Evolutionary conservation across 2,797 vertebrate genomes (phyloP), one percentile per base, ranked within the genome.

Genomic region (Triplophysa bombifrons): DNA sequence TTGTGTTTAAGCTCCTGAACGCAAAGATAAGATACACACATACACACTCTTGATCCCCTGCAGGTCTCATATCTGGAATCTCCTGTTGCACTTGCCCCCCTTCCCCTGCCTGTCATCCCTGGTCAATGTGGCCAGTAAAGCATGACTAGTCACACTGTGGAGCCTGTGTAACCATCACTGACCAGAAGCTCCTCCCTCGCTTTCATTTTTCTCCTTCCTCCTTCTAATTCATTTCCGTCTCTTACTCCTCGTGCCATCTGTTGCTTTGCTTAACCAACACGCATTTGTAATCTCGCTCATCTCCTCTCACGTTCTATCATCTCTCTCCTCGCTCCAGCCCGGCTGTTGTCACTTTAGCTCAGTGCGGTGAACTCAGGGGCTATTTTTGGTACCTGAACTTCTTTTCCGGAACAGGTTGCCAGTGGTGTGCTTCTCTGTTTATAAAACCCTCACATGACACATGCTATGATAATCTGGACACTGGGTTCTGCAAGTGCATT

Each of bases 311-410:
- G 27, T 58, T 71, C 74, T 27, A 38, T 20, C 34, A 65, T 65
- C 72, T 63, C 71, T 65, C 81, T 48, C 46, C 81, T 61, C 76
- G 73, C 77, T 77, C 46, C 7, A 83, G 73, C 56, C 65, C 80
- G 90, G 87, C 90, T 92, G 89, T 90, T 92, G 91, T 92, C 91
- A 91, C 90, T 88, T 87, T 88, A 91, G 89, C 92, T 89, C 83
- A 38, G 86, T 76, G 84, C 61, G 51, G 80, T 91, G 88, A 91
- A 90, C 88, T 90, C 88, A 84, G 73, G 46, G 80, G 92, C 92
- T 94, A 93, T 92, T 92, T 92, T 92, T 91, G 92, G 90, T 85
- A 64, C 84, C 83, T 84, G 84, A 67, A 61, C 88, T 87, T 65
- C 68, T 78, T 83, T 64, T 61, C 85, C 76, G 25, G 34, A 82